Evolutionary conservation across 1,140 invertebrate species (phyloP).

Genomic region (Camponotus pennsylvanicus): DNA sequence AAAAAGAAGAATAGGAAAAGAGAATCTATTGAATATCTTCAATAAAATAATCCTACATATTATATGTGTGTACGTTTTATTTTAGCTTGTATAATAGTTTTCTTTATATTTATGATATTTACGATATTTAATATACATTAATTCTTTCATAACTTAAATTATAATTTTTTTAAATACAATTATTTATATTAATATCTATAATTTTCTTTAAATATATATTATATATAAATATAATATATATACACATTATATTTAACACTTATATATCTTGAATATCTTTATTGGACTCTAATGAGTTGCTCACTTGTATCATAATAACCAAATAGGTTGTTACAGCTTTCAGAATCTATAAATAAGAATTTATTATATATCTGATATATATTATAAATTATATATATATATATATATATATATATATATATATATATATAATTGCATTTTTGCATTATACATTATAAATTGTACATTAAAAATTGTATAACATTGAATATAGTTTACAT

Average conservation of each 20-base stretch:
- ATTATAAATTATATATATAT: too few species aligned
- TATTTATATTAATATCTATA: background rate
- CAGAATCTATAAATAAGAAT: constrained; percentile 38
- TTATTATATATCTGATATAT: too few species aligned
- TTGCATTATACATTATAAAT: too few species aligned
- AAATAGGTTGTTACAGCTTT: constrained; percentile 45
- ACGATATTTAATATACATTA: background rate
- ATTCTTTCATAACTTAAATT: background rate
- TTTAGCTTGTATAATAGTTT: background rate
- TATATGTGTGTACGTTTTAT: background rate
- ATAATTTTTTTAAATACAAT: background rate
- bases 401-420: too few species aligned
- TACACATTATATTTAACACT: too few species aligned
- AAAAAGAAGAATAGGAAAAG: background rate
- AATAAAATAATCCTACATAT: background rate
- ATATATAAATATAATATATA: background rate
- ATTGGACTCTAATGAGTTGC: background rate
- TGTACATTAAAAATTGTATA: too few species aligned
- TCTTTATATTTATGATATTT: constrained; percentile 1
- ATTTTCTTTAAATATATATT: background rate
- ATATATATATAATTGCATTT: too few species aligned
- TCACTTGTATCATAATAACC: constrained; percentile 65
- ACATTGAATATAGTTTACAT: too few species aligned
- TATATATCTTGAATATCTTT: background rate
- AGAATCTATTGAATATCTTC: background rate